Percentiles rank a stretch among this genome's conserved stretches.
phyloP scores from a whole-genome alignment of 2,888 invertebrate species.

The Nebria salina region DNA sequence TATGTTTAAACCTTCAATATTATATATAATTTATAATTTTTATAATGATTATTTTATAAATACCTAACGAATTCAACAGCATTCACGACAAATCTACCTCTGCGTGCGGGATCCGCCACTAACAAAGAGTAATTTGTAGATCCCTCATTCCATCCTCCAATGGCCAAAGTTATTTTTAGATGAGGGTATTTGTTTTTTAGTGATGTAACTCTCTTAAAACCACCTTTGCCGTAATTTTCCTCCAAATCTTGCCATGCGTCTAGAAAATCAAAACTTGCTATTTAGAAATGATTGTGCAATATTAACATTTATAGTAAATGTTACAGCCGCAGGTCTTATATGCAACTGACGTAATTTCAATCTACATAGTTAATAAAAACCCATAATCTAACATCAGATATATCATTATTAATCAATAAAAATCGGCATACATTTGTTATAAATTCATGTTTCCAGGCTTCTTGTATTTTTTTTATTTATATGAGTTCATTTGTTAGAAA shows the following conservation, averaged over 20 bases:
- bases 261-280: conserved; percentile 52
- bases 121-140: conserved; percentile 77
- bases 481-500: too few species aligned
- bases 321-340: not conserved
- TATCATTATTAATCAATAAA: too few species aligned
- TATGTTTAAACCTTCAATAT: not conserved
- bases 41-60: conserved; percentile 17
- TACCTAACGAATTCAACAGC: conserved; percentile 75
- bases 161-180: conserved; percentile 76
- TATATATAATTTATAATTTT: not conserved
- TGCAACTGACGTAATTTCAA: not conserved
- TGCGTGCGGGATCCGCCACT: conserved; percentile 70
- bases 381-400: too few species aligned
- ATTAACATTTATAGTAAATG: not conserved
- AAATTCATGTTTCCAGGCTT: too few species aligned
- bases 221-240: conserved; percentile 78
- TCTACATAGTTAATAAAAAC: not conserved
- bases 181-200: conserved; percentile 75
- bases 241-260: conserved; percentile 83
- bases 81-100: conserved; percentile 76
- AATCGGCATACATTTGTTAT: too few species aligned
- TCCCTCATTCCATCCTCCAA: conserved; percentile 94
- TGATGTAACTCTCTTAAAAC: conserved; percentile 74
- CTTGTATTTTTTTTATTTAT: not conserved
- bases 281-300: not conserved